Evolutionary conservation across 2,113 vertebrate species (phyloP).

Genomic region (Sturnira hondurensis): DNA sequence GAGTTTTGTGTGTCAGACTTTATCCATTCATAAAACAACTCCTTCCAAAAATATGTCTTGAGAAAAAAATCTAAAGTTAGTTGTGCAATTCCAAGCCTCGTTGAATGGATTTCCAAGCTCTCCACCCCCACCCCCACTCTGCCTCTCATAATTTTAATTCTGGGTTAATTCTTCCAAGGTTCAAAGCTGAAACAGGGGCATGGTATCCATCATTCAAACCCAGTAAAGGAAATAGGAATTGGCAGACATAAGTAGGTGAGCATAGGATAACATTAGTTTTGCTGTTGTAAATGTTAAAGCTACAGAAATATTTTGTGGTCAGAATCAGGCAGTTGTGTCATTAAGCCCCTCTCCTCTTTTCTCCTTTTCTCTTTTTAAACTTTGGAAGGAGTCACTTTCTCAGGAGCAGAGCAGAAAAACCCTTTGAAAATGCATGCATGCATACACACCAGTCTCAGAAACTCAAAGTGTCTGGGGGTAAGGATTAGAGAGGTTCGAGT

Average conservation of each 20-base stretch:
- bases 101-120: conserved; percentile 68
- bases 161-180: conserved; percentile 64
- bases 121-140: background rate
- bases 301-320: conserved; percentile 77
- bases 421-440: conserved; percentile 65
- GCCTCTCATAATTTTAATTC: conserved; percentile 36
- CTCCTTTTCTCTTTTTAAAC: conserved; percentile 29
- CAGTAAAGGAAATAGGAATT: conserved; percentile 70
- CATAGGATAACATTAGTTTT: conserved; percentile 68
- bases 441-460: conserved; percentile 71
- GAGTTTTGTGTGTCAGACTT: conserved; percentile 81
- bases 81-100: conserved; percentile 76
- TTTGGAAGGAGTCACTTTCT: conserved; percentile 79
- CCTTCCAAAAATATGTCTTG: conserved; percentile 80
- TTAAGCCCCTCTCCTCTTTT: background rate
- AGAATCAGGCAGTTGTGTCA: conserved; percentile 74
- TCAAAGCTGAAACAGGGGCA: conserved; percentile 78
- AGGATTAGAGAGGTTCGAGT: conserved; percentile 84
- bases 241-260: conserved; percentile 68
- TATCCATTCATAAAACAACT: conserved; percentile 86
- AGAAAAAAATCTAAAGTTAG: conserved; percentile 76
- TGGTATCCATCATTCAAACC: conserved; percentile 54
- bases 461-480: conserved; percentile 82
- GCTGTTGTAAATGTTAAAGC: conserved; percentile 74
- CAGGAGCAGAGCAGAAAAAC: conserved; percentile 82